Conservation (phyloP, 1,140 invertebrate species). For the Philotrypesis tridentata region DNA sequence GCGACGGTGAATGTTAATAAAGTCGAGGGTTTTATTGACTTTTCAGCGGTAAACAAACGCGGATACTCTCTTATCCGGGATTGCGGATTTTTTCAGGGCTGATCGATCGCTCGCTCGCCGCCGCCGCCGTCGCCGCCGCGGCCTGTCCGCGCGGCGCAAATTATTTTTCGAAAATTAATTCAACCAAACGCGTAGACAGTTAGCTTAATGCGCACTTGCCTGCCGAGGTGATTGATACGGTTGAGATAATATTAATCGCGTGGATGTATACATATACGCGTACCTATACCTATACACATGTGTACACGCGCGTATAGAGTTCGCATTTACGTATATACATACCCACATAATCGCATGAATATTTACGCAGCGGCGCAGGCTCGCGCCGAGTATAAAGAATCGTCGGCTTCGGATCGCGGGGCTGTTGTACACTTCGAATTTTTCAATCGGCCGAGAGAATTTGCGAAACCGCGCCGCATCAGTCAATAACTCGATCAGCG, state of each 20-base stretch:
- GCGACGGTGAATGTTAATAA: conserved; percentile 28
- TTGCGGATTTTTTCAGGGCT: neutral
- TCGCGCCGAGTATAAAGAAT: no score
- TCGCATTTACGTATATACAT: no score
- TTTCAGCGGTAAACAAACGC: neutral
- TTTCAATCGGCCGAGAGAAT: neutral
- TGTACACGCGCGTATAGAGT: no score
- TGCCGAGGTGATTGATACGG: neutral
- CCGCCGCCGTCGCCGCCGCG: no score
- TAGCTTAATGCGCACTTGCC: neutral
- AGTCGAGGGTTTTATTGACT: conserved; percentile 5
- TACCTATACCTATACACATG: no score
- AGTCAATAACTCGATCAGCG: neutral
- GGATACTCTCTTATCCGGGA: neutral
- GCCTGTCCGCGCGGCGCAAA: neutral
- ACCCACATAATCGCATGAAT: no score
- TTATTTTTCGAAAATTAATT: conserved; percentile 1
- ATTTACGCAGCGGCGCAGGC: no score
- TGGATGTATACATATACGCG: no score
- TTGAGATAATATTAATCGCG: neutral
- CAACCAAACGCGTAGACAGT: neutral
- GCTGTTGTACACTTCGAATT: no score
- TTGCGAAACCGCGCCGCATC: neutral
- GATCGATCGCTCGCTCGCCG: neutral
- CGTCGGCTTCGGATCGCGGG: no score